Evolutionary conservation across 2,888 invertebrate species (phyloP), one percentile per base, ranked within the genome.

Genomic region (Drosophila mimetica): DNA sequence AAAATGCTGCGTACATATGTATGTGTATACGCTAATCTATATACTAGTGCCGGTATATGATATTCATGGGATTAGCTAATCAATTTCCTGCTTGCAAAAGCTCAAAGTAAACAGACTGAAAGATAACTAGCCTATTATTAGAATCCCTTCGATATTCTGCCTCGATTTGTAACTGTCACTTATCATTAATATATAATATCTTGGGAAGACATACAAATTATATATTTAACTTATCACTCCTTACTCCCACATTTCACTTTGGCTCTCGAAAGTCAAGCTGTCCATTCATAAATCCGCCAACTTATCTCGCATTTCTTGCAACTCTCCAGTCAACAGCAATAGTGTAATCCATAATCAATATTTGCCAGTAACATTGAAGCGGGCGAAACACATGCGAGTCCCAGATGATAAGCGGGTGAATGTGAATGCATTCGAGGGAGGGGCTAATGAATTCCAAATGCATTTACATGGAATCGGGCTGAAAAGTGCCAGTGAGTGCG

Each of bases 51-150:
- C 60, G 70, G 60, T 37, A 41, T 60, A 34, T 67, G 18, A 41
- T 60, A 34, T 67, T 14, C 13, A 48, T 13, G 30, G 65, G 54
- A 65, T 66, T 72, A 44, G 48, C 39, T 58, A 63, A 67, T 67
- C 54, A 57, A 72, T 72, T 80, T 84, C 85, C 77, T 78, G 75
- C 28, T 71, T 48, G 28, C 6, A 50, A 53, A 14, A 13, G 28
- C 18, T 54, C 2, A 7, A 18, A 44, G 13, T 46, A 22, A 60
- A 60, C 63, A 30, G 32, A 60, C 25, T 13, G n/a, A 9, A 32
- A 18, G 8, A 30, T 37, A 36, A 32, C 39, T 4, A 46, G 28
- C 25, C 37, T 20, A 52, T 39, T 14, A 52, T 20, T 57, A 30
- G 28, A 37, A 37, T 6, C 36, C 44, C 14, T 22, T 48, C 2